Evolutionary conservation across 1,140 invertebrate genomes (phyloP), one percentile per base, ranked within the genome.

Genomic region (Pogonognathellus flavescens): DNA sequence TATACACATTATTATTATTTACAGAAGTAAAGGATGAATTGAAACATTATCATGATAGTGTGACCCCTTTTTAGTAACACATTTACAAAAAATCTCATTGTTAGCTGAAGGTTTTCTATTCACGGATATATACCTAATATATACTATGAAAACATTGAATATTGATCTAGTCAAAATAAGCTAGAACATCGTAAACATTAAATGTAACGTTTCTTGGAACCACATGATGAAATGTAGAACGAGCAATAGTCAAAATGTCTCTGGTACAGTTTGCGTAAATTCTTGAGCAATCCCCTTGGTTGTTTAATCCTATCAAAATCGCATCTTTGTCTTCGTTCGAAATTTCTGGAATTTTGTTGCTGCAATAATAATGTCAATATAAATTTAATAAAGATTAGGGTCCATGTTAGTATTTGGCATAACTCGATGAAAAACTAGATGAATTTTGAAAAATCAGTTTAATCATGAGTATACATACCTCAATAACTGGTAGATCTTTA

Each of bases 401-500:
- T n/a, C n/a, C n/a, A n/a, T n/a, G n/a, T n/a, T n/a, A n/a, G n/a
- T n/a, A n/a, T n/a, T n/a, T n/a, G n/a, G n/a, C n/a, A n/a, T n/a
- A n/a, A n/a, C n/a, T n/a, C n/a, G n/a, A n/a, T n/a, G n/a, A n/a
- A n/a, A n/a, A n/a, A n/a, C n/a, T n/a, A n/a, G n/a, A n/a, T n/a
- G n/a, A n/a, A n/a, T n/a, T n/a, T n/a, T n/a, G n/a, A n/a, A n/a
- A n/a, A n/a, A n/a, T n/a, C n/a, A n/a, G n/a, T n/a, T n/a, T n/a
- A n/a, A n/a, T n/a, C n/a, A n/a, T n/a, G n/a, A n/a, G n/a, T n/a
- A 41, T 41, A 1, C 31, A 41, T 85, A 88, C 88, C 86, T 88
- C 50, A 88, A 85, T 16, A 86, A 57, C 0, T 80, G 53, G 57
- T 85, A 86, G 31, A 85, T 16, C 52, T 82, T 83, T 4, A 87